Percentiles rank a stretch among this genome's conserved stretches.
phyloP scores from a whole-genome alignment of 37 sponge, comb jelly and placozoan species.

The Corticium candelabrum region DNA sequence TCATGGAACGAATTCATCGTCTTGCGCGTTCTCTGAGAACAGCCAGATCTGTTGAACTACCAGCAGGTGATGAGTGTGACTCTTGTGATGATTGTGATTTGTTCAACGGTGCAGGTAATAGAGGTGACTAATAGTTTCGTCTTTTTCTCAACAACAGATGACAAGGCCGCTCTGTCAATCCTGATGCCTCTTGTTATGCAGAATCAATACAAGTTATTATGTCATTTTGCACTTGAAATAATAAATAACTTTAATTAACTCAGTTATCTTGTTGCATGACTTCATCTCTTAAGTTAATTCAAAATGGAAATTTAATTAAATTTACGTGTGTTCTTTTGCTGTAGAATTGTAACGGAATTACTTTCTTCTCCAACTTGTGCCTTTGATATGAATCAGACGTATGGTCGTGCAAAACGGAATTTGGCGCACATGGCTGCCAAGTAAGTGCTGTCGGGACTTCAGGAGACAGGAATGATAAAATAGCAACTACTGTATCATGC shows the following conservation, averaged over 20 bases:
- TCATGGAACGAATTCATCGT: conserved; percentile 46
- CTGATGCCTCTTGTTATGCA: conserved; percentile 66
- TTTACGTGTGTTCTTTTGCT: too few relatives aligned
- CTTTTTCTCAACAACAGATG: too few relatives aligned
- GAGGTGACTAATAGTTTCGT: too few relatives aligned
- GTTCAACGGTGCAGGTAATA: too few relatives aligned
- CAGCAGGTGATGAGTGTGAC: conserved; percentile 36
- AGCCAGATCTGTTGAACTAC: conserved; percentile 66
- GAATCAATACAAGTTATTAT: conserved; percentile 47
- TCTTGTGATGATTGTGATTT: background rate
- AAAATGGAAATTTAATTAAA: too few relatives aligned
- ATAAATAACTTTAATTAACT: background rate
- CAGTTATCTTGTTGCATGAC: too few relatives aligned
- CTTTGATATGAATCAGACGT: conserved; percentile 47
- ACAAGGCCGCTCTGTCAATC: conserved; percentile 50
- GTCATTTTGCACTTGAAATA: background rate
- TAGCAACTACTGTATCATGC: too few relatives aligned
- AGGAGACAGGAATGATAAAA: background rate
- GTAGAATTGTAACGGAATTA: conserved; percentile 39
- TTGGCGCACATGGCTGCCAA: conserved; percentile 74
- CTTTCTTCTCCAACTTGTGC: conserved; percentile 28
- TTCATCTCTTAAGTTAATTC: too few relatives aligned
- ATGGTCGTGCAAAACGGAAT: conserved; percentile 60
- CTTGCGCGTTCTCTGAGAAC: conserved; percentile 55
- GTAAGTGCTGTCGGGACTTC: conserved; percentile 17